A percentile compares a stretch with the other conserved stretches of the same genome.
Conservation (phyloP, 2,888 invertebrate genomes). For the Perizoma affinitatum region DNA sequence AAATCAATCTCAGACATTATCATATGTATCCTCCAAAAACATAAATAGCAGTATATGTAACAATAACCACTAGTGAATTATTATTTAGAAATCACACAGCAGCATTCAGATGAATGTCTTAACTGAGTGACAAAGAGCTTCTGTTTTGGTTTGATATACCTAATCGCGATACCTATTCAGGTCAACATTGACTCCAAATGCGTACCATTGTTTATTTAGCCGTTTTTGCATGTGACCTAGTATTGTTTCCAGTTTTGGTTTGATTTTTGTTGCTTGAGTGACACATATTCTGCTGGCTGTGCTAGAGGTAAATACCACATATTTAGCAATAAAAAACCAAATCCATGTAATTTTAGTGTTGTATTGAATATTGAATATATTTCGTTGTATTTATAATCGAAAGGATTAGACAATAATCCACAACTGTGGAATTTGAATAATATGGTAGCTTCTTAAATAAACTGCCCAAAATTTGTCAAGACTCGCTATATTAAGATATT, state of each 20-base stretch:
- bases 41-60: conserved; percentile 5
- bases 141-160: conserved; percentile 35
- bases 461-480: no score
- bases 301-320: no score
- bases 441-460: no score
- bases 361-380: no score
- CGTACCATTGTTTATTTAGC: conserved; percentile 23
- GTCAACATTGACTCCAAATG: conserved; percentile 36
- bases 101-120: conserved; percentile 8
- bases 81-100: conserved; percentile 8
- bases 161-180: conserved; percentile 36
- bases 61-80: conserved; percentile 6
- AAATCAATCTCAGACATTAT: no score
- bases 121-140: conserved; percentile 18
- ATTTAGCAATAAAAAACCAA: no score
- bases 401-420: no score
- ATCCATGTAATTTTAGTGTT: no score
- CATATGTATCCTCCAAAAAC: background rate
- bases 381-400: background rate
- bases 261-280: conserved; percentile 11
- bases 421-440: no score
- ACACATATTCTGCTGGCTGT: background rate
- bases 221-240: conserved; percentile 25
- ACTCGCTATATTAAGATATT: no score
- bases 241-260: conserved; percentile 23